These are phyloP conservation scores for Oreonectes daqikongensis DNA, from an alignment of 2,797 vertebrate species.

Conservation along the genomic window DNA sequence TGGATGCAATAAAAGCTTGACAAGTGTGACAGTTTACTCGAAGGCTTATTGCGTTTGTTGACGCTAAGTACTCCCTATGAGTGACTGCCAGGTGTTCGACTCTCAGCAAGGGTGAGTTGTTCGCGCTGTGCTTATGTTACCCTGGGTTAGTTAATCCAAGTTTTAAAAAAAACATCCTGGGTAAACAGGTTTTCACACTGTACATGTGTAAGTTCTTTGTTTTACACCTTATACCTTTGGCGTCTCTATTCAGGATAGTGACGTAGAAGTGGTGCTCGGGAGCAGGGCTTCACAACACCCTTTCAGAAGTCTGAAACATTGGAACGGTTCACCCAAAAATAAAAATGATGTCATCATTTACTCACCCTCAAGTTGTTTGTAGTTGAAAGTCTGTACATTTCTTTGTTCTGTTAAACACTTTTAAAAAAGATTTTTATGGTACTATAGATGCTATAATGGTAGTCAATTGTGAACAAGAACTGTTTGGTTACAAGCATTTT, in stretches of 20 bases:
- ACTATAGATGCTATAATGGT: too few relatives aligned
- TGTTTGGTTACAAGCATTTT: too few relatives aligned
- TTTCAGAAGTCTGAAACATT: too few relatives aligned
- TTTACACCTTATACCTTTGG: neutral
- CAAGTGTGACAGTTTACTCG: conserved; percentile 25
- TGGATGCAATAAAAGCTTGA: conserved; percentile 22
- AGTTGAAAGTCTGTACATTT: too few relatives aligned
- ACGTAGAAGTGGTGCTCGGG: neutral
- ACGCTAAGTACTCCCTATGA: conserved; percentile 17
- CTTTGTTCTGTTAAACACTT: too few relatives aligned
- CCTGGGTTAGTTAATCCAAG: neutral
- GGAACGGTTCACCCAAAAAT: too few relatives aligned
- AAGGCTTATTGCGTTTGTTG: conserved; percentile 21
- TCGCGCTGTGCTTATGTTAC: neutral
- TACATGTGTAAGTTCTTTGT: neutral
- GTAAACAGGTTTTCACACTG: neutral
- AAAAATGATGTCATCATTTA: too few relatives aligned
- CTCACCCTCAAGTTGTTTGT: too few relatives aligned
- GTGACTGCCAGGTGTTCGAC: conserved; percentile 41
- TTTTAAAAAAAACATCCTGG: neutral
- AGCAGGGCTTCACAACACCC: neutral
- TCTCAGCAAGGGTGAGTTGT: neutral
- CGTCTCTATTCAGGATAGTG: neutral
- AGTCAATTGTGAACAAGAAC: too few relatives aligned
- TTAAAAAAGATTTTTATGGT: too few relatives aligned